phyloP scores from a whole-genome alignment of 92 coral and sea anemone species.

The Ricordea florida region DNA sequence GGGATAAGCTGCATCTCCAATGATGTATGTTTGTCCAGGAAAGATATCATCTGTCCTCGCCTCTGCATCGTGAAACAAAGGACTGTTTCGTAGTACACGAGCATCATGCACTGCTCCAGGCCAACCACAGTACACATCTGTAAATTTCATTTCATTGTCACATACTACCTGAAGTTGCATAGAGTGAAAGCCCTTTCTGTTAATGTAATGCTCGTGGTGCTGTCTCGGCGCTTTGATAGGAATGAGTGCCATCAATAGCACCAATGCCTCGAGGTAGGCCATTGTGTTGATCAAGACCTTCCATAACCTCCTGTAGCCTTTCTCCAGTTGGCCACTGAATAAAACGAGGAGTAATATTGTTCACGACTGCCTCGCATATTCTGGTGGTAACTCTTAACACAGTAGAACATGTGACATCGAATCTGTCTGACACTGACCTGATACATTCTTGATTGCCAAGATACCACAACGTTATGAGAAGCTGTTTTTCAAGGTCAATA shows the following conservation, averaged over 20 bases:
- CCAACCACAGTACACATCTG: constrained; percentile 47
- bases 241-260: constrained; percentile 48
- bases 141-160: constrained; percentile 28
- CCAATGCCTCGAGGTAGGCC: constrained; percentile 43
- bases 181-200: constrained; percentile 40
- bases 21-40: constrained; percentile 36
- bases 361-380: constrained; percentile 28
- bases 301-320: constrained; percentile 10
- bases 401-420: constrained; percentile 51
- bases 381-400: constrained; percentile 36
- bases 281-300: constrained; percentile 26
- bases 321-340: constrained; percentile 31
- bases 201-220: constrained; percentile 44
- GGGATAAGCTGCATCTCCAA: constrained; percentile 57
- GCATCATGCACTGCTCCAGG: constrained; percentile 56
- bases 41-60: constrained; percentile 24
- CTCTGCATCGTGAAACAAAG: constrained; percentile 43
- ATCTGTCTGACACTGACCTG: constrained; percentile 58
- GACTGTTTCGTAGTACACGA: constrained; percentile 44
- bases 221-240: constrained; percentile 37
- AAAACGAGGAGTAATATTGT: constrained; percentile 21
- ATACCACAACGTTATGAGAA: constrained; percentile 49
- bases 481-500: too few relatives aligned
- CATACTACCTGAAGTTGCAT: constrained; percentile 34
- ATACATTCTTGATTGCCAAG: constrained; percentile 49